Percentiles rank a stretch among this genome's conserved stretches.
phyloP scores from a whole-genome alignment of 2,113 vertebrate species.

The Corydoras sp. region DNA sequence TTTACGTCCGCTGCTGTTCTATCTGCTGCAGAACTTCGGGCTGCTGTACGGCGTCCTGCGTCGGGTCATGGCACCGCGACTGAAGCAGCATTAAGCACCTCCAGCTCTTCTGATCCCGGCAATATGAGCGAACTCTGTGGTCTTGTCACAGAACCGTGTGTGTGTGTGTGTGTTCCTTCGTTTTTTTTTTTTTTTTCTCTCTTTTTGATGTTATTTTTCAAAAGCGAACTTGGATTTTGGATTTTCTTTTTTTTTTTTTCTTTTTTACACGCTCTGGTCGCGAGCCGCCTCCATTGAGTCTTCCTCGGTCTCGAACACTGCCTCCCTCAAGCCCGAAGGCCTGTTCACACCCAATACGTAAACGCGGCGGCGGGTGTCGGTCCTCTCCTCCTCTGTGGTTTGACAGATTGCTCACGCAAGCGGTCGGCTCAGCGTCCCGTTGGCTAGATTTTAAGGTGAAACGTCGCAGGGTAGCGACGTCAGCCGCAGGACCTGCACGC shows the following conservation, averaged over 20 bases:
- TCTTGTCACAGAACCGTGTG: slow-evolving; percentile 31
- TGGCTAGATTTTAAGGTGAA: too few species aligned
- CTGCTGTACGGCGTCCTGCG: slow-evolving; percentile 82
- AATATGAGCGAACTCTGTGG: slow-evolving; percentile 24
- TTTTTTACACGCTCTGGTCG: slow-evolving; percentile 23
- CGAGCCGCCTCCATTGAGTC: slow-evolving; percentile 46
- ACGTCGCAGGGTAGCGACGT: too few species aligned
- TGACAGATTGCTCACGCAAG: too few species aligned
- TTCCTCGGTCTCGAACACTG: slow-evolving; percentile 39
- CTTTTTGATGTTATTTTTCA: slow-evolving; percentile 35
- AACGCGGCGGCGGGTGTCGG: too few species aligned
- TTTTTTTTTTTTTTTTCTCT: neutral
- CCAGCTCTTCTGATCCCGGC: slow-evolving; percentile 3
- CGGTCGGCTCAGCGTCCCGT: too few species aligned
- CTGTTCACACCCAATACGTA: neutral
- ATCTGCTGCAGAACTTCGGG: slow-evolving; percentile 78
- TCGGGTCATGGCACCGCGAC: slow-evolving; percentile 77
- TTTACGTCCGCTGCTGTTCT: neutral
- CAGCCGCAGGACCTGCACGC: too few species aligned
- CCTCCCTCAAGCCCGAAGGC: slow-evolving; percentile 23
- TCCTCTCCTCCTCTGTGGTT: too few species aligned
- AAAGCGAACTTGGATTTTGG: slow-evolving; percentile 47
- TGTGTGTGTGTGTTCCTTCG: slow-evolving; percentile 16
- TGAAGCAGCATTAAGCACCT: slow-evolving; percentile 72
- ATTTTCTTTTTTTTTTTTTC: slow-evolving; percentile 25